Percentiles rank a stretch among this genome's conserved stretches.
Conservation (phyloP, 2,888 invertebrate genomes). For the Orthonevra nobilis region DNA sequence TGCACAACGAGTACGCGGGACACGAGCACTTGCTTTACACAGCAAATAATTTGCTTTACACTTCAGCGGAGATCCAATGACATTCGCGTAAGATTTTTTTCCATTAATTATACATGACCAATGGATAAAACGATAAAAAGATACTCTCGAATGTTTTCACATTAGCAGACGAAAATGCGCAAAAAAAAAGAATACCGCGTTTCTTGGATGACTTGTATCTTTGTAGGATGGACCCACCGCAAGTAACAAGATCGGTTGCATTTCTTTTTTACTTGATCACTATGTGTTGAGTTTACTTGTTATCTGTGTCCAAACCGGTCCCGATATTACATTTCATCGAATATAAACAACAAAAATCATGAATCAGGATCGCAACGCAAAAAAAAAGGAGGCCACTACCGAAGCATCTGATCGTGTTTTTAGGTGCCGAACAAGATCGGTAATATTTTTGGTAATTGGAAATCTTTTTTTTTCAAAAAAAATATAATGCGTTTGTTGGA, state of each 20-base stretch:
- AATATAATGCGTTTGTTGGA: slow-evolving; percentile 35
- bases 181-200: slow-evolving; percentile 18
- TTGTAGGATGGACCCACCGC: slow-evolving; percentile 30
- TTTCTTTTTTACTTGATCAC: slow-evolving; percentile 14
- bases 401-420: neutral
- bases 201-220: slow-evolving; percentile 50
- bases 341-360: slow-evolving; percentile 27
- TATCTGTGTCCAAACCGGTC: slow-evolving; percentile 62
- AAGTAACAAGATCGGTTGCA: slow-evolving; percentile 36
- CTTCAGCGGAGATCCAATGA: slow-evolving; percentile 54
- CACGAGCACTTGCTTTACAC: slow-evolving; percentile 31
- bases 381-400: slow-evolving; percentile 37
- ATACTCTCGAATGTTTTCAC: no score
- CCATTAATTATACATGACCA: slow-evolving; percentile 62
- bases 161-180: neutral
- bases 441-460: slow-evolving; percentile 10
- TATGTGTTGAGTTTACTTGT: slow-evolving; percentile 42
- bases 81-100: slow-evolving; percentile 59
- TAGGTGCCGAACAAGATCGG: slow-evolving; percentile 4
- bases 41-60: slow-evolving; percentile 55
- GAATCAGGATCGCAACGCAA: slow-evolving; percentile 21
- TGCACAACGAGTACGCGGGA: neutral
- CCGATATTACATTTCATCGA: slow-evolving; percentile 37
- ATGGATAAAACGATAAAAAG: slow-evolving; percentile 20
- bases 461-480: slow-evolving; percentile 24